A percentile compares a stretch with the other conserved stretches of the same genome.
These are phyloP conservation scores for Chaetorhynchus papuensis DNA, from an alignment of 2,113 vertebrate genomes.

Conservation along the genomic window DNA sequence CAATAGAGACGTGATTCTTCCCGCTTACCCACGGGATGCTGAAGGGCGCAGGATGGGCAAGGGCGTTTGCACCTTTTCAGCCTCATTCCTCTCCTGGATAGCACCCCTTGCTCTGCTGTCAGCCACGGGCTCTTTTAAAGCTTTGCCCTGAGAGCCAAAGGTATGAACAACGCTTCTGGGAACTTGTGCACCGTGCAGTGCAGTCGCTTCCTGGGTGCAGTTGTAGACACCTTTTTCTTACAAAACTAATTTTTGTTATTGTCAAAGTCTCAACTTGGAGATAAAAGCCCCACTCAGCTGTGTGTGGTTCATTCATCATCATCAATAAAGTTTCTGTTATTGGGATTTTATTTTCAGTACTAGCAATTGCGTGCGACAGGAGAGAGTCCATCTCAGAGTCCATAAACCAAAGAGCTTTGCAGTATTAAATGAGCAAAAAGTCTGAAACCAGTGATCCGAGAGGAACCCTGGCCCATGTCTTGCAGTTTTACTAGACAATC, in stretches of 20 bases:
- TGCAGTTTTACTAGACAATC: neutral
- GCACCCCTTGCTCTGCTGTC: neutral
- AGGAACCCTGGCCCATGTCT: neutral
- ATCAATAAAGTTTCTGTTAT: neutral
- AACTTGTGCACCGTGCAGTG: fast-evolving
- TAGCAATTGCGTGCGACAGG: neutral
- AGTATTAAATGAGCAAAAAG: neutral
- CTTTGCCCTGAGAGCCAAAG: neutral
- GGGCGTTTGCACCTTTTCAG: fast-evolving
- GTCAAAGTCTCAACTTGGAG: neutral
- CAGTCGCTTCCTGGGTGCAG: fast-evolving
- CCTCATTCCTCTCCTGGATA: fast-evolving
- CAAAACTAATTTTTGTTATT: neutral
- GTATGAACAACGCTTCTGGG: fast-evolving
- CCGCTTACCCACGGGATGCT: fast-evolving
- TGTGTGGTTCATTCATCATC: fast-evolving
- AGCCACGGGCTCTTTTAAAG: fast-evolving
- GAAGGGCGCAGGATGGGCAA: fast-evolving
- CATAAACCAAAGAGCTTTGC: neutral
- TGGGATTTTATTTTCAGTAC: neutral
- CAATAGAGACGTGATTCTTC: neutral
- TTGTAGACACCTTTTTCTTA: neutral
- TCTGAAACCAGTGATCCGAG: neutral
- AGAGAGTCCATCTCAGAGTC: neutral
- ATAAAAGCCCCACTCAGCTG: neutral